Conservation (phyloP, 2,797 vertebrate species). For the Tachyglossus aculeatus region DNA sequence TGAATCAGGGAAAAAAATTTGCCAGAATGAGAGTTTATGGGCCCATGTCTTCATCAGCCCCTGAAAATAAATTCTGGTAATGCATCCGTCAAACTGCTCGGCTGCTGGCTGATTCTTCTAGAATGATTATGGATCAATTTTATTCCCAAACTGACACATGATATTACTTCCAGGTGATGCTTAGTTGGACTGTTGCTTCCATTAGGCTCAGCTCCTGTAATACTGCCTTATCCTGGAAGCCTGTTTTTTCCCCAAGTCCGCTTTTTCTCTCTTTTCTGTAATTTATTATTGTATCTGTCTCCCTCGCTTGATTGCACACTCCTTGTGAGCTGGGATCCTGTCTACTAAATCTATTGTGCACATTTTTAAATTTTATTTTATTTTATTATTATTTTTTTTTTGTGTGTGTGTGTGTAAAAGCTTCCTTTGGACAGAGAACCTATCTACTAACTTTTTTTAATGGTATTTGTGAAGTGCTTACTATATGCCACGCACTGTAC, state of each 20-base stretch:
- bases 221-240: background rate
- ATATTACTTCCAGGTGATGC: background rate
- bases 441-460: no score
- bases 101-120: background rate
- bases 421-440: no score
- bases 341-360: no score
- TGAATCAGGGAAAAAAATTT: slow-evolving; percentile 6
- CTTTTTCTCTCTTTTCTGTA: background rate
- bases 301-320: no score
- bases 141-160: slow-evolving; percentile 4
- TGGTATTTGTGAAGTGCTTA: no score
- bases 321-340: no score
- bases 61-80: background rate
- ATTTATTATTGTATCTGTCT: no score
- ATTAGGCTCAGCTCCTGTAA: background rate
- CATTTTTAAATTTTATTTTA: no score
- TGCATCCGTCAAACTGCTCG: background rate
- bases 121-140: slow-evolving; percentile 16
- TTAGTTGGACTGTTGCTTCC: background rate
- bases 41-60: background rate
- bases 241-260: slow-evolving; percentile 11
- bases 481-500: no score
- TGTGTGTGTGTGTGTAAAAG: no score
- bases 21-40: background rate
- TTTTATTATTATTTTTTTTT: no score